These are phyloP conservation scores for Endomychus coccineus DNA, from an alignment of 2,888 invertebrate species.

Conservation along the genomic window DNA sequence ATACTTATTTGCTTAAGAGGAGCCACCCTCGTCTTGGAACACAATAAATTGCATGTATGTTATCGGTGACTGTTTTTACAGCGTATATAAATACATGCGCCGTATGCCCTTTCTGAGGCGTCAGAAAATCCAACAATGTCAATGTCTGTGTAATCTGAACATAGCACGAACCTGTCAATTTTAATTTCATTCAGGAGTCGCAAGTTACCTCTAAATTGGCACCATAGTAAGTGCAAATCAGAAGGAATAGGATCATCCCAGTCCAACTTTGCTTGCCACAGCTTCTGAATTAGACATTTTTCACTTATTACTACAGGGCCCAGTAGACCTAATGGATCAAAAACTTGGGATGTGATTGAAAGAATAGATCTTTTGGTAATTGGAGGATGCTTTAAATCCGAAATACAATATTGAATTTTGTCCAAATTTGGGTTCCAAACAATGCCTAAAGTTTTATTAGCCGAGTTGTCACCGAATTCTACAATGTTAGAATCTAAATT, in stretches of 20 bases:
- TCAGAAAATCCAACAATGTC: no score
- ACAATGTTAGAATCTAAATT: conserved; percentile 10
- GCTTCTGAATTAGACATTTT: no score
- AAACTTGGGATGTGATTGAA: conserved; percentile 7
- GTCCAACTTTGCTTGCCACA: conserved; percentile 11
- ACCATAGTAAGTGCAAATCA: conserved; percentile 3
- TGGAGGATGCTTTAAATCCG: conserved; percentile 3
- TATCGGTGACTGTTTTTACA: no score
- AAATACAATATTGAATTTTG: conserved; percentile 11
- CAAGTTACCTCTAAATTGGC: conserved; percentile 2
- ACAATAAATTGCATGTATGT: no score
- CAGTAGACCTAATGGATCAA: no score
- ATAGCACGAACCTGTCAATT: background rate
- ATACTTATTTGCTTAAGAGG: conserved; percentile 2
- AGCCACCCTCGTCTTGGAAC: no score
- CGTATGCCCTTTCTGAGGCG: no score
- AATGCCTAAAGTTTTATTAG: conserved; percentile 17
- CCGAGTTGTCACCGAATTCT: conserved; percentile 14
- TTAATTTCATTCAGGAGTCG: background rate
- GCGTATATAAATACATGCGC: no score
- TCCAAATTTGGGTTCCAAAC: conserved; percentile 12
- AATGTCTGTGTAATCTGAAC: no score
- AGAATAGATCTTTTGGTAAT: conserved; percentile 5
- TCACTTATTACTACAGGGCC: no score
- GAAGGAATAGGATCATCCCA: no score